Conservation (phyloP, 2,888 invertebrate genomes). For the Smittia aterrima region DNA sequence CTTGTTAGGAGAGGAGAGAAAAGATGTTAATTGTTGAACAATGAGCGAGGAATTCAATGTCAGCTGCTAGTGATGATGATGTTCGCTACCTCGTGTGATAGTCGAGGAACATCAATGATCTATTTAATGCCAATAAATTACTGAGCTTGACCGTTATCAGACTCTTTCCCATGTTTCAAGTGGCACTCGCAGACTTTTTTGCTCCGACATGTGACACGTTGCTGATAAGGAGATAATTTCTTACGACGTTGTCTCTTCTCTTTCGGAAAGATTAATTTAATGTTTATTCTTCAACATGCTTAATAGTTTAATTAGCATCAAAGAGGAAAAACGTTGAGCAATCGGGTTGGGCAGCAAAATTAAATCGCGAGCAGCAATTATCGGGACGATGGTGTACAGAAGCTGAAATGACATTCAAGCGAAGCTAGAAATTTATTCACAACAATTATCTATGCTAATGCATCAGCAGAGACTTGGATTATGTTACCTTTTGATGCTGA, state of each 20-base stretch:
- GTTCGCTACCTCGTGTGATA: not conserved
- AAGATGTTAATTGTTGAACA: slow-evolving; percentile 9
- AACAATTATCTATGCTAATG: slow-evolving; percentile 22
- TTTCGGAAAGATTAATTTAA: slow-evolving; percentile 25
- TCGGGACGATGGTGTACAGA: not conserved
- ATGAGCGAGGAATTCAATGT: not conserved
- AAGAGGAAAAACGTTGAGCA: not conserved
- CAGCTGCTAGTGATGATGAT: not conserved
- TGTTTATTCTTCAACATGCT: slow-evolving; percentile 27
- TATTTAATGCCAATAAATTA: slow-evolving; percentile 9
- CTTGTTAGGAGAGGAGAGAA: not conserved
- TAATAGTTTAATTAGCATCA: slow-evolving; percentile 35
- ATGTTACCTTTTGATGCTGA: slow-evolving; percentile 15
- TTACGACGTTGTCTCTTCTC: not conserved
- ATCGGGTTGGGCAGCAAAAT: slow-evolving; percentile 6
- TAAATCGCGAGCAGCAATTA: not conserved
- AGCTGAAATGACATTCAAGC: slow-evolving; percentile 10
- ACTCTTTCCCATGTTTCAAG: slow-evolving; percentile 22
- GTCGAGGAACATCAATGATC: not conserved
- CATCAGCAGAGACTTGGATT: slow-evolving; percentile 5
- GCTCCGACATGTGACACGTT: not conserved
- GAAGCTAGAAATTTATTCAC: slow-evolving; percentile 2
- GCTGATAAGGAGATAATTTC: slow-evolving; percentile 31
- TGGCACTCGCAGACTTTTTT: not conserved
- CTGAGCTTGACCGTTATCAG: slow-evolving; percentile 24